phyloP scores from a whole-genome alignment of 2,113 vertebrate genomes.

The Misgurnus anguillicaudatus region DNA sequence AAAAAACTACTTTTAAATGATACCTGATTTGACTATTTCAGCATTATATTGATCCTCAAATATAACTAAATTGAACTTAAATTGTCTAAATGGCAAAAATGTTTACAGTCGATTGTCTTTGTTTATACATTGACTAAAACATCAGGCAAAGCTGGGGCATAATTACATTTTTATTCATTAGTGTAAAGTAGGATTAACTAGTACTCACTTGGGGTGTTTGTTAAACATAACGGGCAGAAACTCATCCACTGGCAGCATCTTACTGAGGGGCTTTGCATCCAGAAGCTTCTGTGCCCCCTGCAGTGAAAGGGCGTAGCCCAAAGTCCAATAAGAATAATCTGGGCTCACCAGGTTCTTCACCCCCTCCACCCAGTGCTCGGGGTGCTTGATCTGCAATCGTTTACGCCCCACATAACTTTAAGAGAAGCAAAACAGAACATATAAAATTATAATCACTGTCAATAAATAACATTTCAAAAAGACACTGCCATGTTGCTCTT shows the following conservation, averaged over 20 bases:
- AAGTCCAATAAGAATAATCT: conserved; percentile 96
- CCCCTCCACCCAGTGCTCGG: conserved; percentile 85
- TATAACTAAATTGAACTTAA: no score
- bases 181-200: background rate
- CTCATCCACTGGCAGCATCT: conserved; percentile 96
- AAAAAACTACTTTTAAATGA: no score
- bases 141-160: no score
- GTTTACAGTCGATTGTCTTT: no score
- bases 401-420: conserved; percentile 93
- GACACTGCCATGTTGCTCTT: no score
- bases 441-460: no score
- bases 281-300: conserved; percentile 89
- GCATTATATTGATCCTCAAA: no score
- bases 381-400: conserved; percentile 90
- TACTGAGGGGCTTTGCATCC: conserved; percentile 82
- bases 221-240: conserved; percentile 96
- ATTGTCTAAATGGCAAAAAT: no score
- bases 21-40: no score
- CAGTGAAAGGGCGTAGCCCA: conserved; percentile 88
- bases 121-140: no score
- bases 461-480: no score
- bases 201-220: conserved; percentile 95
- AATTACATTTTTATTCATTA: no score
- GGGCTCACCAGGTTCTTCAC: conserved; percentile 89
- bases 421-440: background rate